Conservation (phyloP, 2,888 invertebrate genomes). For the Allacma fusca region DNA sequence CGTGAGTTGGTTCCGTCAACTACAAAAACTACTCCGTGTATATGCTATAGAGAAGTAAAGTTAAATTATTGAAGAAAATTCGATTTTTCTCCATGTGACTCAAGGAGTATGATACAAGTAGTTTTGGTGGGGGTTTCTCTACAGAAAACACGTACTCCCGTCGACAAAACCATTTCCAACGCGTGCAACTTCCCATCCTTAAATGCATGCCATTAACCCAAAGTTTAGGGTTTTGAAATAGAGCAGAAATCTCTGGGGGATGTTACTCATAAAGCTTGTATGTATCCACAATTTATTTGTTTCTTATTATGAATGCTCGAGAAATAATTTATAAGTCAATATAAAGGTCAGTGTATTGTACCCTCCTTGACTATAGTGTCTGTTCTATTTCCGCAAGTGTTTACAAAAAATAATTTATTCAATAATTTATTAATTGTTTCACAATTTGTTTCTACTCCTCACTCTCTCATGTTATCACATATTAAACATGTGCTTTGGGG, state of each 20-base stretch:
- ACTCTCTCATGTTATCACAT: neutral
- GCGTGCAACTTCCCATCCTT: neutral
- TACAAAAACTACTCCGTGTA: too few species aligned
- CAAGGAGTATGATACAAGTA: too few species aligned
- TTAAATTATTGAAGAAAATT: slow-evolving; percentile 9
- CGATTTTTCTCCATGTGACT: neutral
- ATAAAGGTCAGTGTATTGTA: neutral
- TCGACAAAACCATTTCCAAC: neutral
- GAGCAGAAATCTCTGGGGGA: neutral
- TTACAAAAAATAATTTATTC: slow-evolving; percentile 5
- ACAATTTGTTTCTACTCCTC: neutral
- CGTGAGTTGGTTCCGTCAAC: neutral
- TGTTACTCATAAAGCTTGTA: neutral
- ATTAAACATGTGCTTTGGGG: neutral
- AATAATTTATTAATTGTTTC: neutral
- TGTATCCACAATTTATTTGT: neutral
- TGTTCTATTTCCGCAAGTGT: neutral
- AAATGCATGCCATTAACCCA: slow-evolving; percentile 16
- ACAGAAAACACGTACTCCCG: too few species aligned
- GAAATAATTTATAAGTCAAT: neutral
- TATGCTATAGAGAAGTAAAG: neutral
- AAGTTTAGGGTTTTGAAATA: neutral
- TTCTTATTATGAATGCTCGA: neutral
- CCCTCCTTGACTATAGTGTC: neutral
- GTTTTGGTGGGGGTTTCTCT: too few species aligned